These are phyloP conservation scores for Brachionus plicatilis DNA, from an alignment of 1,140 invertebrate species.

Conservation along the genomic window DNA sequence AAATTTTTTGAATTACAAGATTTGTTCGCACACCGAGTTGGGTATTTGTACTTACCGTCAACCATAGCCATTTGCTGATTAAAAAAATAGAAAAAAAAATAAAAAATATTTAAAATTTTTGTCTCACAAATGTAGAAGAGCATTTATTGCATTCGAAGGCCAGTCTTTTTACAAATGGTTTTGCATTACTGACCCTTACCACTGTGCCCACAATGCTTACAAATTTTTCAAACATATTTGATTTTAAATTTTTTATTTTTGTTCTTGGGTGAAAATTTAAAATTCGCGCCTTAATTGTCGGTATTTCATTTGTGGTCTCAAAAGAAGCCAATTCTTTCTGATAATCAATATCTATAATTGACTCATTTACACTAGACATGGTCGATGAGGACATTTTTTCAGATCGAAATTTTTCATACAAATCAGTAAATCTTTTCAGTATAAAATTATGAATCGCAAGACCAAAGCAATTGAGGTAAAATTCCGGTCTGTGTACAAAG, in stretches of 20 bases:
- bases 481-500: conserved; percentile 18
- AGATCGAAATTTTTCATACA: conserved; percentile 6
- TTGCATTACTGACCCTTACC: conserved; percentile 71
- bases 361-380: not conserved
- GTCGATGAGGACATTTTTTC: conserved; percentile 19
- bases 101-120: not conserved
- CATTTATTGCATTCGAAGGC: conserved; percentile 73
- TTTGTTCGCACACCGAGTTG: conserved; percentile 50
- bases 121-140: conserved; percentile 57
- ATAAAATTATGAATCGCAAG: conserved; percentile 13
- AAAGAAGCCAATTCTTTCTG: conserved; percentile 17
- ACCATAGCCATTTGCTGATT: conserved; percentile 45
- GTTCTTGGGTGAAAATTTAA: conserved; percentile 31
- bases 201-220: conserved; percentile 77
- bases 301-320: conserved; percentile 6
- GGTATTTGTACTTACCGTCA: conserved; percentile 53
- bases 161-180: conserved; percentile 68
- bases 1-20: conserved; percentile 64
- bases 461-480: conserved; percentile 9
- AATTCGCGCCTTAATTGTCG: conserved; percentile 21
- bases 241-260: conserved; percentile 31
- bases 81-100: not conserved
- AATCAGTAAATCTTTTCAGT: not conserved
- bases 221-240: conserved; percentile 63
- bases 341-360: conserved; percentile 25